Evolutionary conservation across 2,113 vertebrate species (phyloP), one percentile per base, ranked within the genome.

Genomic region (Anser cygnoides): DNA sequence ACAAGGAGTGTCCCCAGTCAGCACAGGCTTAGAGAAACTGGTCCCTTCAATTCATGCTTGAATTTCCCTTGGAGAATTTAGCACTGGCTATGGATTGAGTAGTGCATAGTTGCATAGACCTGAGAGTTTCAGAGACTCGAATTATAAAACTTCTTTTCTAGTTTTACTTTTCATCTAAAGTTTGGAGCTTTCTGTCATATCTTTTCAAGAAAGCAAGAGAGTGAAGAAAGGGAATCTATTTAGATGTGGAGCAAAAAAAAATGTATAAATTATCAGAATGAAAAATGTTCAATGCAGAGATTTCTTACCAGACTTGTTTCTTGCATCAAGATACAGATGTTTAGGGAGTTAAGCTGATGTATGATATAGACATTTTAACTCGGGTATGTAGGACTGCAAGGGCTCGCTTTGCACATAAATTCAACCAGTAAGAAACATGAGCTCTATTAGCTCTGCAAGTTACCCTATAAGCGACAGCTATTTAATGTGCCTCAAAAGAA

Each of bases 321-420:
- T 6, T 72, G 16, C 12, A 28, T 6, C 11, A 43, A 39, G 22
- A 28, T 49, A 61, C 18, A 62, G 25, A 25, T 25, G 3, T 46
- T 74, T 25, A 41, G 13, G 13, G 31, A 67, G 11, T 41, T 16
- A 39, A 3, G 2, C 2, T 75, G 49, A 7, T 49, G 46, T 6
- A 35, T 26, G 26, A 10, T 19, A 8, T 57, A 26, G 54, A 65
- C 5, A 5, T 39, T 89, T 91, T 37, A 49, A 15, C 29, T 65
- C 13, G 6, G 22, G 28, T 49, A 14, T 0, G 0, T 11, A 14
- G 28, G 37, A 12, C 10, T 84, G 12, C 23, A 76, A 72, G 58
- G 11, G 9, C 22, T 85, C 11, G 13, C 25, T 54, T 61, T 8
- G 26, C 43, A 66, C 26, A 7, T 22, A 23, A 11, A 67, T 76